Evolutionary conservation across 2,888 invertebrate genomes (phyloP).

Genomic region (Cabera pusaria): DNA sequence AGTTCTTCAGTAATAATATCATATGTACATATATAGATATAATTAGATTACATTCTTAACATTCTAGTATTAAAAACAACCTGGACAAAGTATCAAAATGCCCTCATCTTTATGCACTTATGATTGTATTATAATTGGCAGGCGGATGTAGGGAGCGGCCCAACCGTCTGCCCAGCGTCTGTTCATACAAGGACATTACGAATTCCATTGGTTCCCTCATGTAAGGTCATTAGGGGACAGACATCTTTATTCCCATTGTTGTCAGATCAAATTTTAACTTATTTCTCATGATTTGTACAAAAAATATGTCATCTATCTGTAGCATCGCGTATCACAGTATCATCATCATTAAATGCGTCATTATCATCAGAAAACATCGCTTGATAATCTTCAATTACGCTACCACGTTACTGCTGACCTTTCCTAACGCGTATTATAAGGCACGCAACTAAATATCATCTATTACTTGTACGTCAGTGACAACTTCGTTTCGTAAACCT

Average conservation of each 20-base stretch:
- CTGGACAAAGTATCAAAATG: slow-evolving; percentile 8
- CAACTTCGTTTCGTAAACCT: slow-evolving; percentile 60
- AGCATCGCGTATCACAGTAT: slow-evolving; percentile 21
- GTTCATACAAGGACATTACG: slow-evolving; percentile 57
- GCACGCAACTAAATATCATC: slow-evolving; percentile 59
- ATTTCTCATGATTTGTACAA: not conserved
- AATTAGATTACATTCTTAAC: no score
- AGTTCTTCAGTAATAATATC: slow-evolving; percentile 18
- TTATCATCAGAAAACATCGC: slow-evolving; percentile 44
- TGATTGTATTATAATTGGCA: slow-evolving; percentile 36
- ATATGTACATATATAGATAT: no score
- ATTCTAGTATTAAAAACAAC: no score
- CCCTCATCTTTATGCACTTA: slow-evolving; percentile 4
- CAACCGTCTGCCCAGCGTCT: slow-evolving; percentile 41
- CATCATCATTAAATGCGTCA: slow-evolving; percentile 35
- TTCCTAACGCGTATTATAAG: slow-evolving; percentile 57
- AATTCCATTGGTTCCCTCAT: slow-evolving; percentile 57
- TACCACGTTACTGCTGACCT: slow-evolving; percentile 53
- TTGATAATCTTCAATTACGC: slow-evolving; percentile 53
- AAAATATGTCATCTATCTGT: slow-evolving; percentile 9
- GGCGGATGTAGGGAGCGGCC: slow-evolving; percentile 59
- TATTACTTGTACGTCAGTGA: slow-evolving; percentile 44
- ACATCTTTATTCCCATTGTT: slow-evolving; percentile 22
- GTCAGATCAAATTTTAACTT: not conserved
- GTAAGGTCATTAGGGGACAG: slow-evolving; percentile 49